A percentile compares a stretch with the other conserved stretches of the same genome.
phyloP scores from a whole-genome alignment of 2,113 vertebrate species.

The Caranx ignobilis region DNA sequence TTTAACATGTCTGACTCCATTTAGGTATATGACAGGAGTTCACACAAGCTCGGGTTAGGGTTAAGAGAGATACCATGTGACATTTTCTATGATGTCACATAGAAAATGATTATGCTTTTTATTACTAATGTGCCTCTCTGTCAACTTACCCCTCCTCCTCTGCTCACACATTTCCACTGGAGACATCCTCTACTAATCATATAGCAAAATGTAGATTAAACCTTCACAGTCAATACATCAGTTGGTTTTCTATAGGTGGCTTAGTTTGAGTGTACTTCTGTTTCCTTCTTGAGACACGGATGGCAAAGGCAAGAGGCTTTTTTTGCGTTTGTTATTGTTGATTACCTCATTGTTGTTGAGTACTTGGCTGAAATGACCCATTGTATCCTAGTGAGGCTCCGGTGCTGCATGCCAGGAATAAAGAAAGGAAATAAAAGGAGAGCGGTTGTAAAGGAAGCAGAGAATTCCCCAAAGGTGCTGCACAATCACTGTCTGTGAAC shows the following conservation, averaged over 20 bases:
- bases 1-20: neutral
- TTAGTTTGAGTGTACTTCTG: conserved; percentile 14
- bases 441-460: conserved; percentile 62
- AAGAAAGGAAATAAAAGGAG: conserved; percentile 69
- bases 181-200: conserved; percentile 2
- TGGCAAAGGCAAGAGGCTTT: conserved; percentile 29
- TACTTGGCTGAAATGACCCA: conserved; percentile 65
- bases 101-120: conserved; percentile 17
- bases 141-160: conserved; percentile 4
- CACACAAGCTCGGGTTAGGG: neutral
- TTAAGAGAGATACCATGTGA: conserved; percentile 11
- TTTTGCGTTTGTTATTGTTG: conserved; percentile 58
- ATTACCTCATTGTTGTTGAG: conserved; percentile 54
- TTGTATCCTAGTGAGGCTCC: conserved; percentile 51
- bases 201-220: conserved; percentile 22
- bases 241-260: conserved; percentile 25
- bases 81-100: neutral
- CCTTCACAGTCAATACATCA: neutral
- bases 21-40: neutral
- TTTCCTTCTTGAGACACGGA: conserved; percentile 36
- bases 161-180: neutral
- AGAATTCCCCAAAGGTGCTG: conserved; percentile 71
- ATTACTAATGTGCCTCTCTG: conserved; percentile 15
- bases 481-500: conserved; percentile 56
- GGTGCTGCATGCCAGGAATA: conserved; percentile 49